Conservation (phyloP, 2,113 vertebrate species). For the Ondatra zibethicus region DNA sequence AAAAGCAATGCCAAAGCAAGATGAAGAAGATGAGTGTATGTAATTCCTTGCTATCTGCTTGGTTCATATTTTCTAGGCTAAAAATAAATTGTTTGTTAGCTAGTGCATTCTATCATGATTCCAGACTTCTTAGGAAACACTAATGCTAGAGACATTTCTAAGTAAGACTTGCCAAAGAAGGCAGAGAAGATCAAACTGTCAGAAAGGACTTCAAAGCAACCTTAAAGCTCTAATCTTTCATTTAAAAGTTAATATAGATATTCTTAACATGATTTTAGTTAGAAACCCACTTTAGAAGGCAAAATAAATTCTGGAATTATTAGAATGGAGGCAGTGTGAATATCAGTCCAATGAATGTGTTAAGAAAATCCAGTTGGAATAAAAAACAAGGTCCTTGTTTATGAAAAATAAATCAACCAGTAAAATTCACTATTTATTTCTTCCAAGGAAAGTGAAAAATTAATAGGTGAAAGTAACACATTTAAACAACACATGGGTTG, state of each 20-base stretch:
- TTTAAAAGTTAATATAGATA: conserved; percentile 39
- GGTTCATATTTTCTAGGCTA: conserved; percentile 22
- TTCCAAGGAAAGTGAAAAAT: not conserved
- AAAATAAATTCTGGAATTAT: conserved; percentile 11
- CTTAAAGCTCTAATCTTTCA: conserved; percentile 21
- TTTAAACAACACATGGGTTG: conserved; percentile 37
- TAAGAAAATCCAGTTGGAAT: conserved; percentile 43
- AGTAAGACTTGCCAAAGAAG: conserved; percentile 34
- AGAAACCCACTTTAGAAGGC: conserved; percentile 34
- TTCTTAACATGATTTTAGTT: conserved; percentile 45
- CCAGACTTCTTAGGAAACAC: conserved; percentile 25
- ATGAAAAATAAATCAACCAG: conserved; percentile 55
- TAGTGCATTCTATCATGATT: conserved; percentile 38
- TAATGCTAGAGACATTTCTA: conserved; percentile 55
- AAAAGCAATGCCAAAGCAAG: not conserved
- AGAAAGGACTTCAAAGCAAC: conserved; percentile 29
- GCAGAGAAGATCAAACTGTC: conserved; percentile 12
- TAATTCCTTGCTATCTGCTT: not conserved
- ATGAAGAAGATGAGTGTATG: not conserved
- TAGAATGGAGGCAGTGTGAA: too few relatives aligned
- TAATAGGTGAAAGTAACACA: not conserved
- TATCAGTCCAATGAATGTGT: not conserved
- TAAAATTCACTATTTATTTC: not conserved
- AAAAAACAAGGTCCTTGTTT: conserved; percentile 28
- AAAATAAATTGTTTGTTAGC: conserved; percentile 51